Percentiles rank a stretch among this genome's conserved stretches.
Conservation (phyloP, 2,113 vertebrate species). For the Trochalopteron elliotii region DNA sequence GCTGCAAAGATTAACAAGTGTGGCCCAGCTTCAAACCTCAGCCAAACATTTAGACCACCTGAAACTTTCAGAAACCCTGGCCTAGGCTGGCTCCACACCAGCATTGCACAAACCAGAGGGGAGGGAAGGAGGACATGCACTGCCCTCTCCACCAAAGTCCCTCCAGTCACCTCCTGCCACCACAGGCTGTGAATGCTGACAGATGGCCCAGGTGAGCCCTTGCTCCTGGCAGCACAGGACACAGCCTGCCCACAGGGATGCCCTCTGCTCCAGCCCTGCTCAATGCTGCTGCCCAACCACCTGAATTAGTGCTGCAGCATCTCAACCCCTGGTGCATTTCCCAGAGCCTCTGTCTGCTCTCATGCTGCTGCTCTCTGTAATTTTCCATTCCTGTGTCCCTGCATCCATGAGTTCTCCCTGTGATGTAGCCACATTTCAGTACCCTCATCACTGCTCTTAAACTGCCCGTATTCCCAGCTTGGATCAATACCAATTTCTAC, state of each 20-base stretch:
- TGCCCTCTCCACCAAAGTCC: not conserved
- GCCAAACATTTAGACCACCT: not conserved
- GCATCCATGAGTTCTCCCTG: slow-evolving; percentile 11
- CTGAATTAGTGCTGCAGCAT: slow-evolving; percentile 26
- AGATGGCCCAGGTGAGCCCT: not conserved
- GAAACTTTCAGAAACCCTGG: not conserved
- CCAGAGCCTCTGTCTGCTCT: slow-evolving; percentile 13
- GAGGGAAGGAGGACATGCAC: not conserved
- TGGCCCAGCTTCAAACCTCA: not conserved
- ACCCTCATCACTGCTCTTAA: slow-evolving; percentile 30
- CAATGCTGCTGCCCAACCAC: not conserved
- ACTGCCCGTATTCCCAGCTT: slow-evolving; percentile 2
- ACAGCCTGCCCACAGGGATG: not conserved
- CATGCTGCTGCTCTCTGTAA: slow-evolving; percentile 36
- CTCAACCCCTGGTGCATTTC: slow-evolving; percentile 35
- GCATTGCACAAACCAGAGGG: not conserved
- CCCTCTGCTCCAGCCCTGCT: not conserved
- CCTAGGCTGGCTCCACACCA: not conserved
- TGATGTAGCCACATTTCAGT: slow-evolving; percentile 2
- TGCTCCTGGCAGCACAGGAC: not conserved
- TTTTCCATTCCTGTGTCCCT: slow-evolving; percentile 38
- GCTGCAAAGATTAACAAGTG: not conserved
- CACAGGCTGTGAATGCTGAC: not conserved
- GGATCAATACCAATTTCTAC: slow-evolving; percentile 60
- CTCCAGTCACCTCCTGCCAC: not conserved